Conservation (phyloP, 2,888 invertebrate species). For the Actias luna region DNA sequence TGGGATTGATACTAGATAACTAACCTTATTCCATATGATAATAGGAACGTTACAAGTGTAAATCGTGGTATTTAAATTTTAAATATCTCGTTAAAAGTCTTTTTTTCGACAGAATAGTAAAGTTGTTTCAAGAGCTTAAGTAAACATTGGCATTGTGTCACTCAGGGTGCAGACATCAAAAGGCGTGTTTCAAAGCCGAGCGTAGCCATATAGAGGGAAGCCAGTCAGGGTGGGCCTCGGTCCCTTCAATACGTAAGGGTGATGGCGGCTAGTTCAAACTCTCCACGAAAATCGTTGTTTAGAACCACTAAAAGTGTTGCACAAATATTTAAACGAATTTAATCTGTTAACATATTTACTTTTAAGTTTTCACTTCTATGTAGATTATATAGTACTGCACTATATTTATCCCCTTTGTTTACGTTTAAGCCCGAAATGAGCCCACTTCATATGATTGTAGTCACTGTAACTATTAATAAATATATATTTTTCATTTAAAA, state of each 20-base stretch:
- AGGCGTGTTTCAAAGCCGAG: conserved; percentile 73
- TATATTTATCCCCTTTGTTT: not conserved
- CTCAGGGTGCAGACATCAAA: conserved; percentile 70
- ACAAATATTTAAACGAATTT: conserved; percentile 15
- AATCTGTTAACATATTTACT: conserved; percentile 13
- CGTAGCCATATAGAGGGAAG: conserved; percentile 55
- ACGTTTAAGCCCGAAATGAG: not conserved
- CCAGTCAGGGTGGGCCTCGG: conserved; percentile 53
- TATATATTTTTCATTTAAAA: not conserved
- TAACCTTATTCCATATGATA: not conserved
- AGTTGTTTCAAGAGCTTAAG: conserved; percentile 59
- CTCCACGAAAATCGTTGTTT: conserved; percentile 46
- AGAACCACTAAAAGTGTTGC: conserved; percentile 37
- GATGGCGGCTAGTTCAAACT: conserved; percentile 60
- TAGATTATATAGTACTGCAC: not conserved
- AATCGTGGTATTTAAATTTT: not conserved
- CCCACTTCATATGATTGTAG: not conserved
- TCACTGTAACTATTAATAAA: not conserved
- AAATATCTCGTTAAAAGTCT: conserved; percentile 45
- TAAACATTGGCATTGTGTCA: conserved; percentile 68
- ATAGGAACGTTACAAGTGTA: not conserved
- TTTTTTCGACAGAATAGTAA: conserved; percentile 51
- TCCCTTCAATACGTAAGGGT: conserved; percentile 58
- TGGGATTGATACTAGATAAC: not conserved
- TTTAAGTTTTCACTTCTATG: conserved; percentile 1